Percentiles rank a stretch among this genome's conserved stretches.
Evolutionary conservation across 1,140 invertebrate species (phyloP).

Genomic region (Saccostrea cuccullata): DNA sequence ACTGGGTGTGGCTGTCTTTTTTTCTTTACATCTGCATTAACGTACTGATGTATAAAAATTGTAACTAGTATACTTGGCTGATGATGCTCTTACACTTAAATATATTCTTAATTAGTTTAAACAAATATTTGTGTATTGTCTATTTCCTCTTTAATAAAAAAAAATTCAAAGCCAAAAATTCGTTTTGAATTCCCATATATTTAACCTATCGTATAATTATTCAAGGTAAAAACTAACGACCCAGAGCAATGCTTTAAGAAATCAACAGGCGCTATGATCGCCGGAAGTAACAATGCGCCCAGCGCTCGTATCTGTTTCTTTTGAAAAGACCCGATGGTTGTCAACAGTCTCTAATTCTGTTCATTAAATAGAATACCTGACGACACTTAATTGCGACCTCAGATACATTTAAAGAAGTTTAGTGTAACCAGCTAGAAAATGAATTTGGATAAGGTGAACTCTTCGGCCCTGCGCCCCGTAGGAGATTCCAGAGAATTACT

Average conservation of each 20-base stretch:
- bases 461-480: neutral
- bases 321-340: neutral
- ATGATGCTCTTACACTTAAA: too few relatives aligned
- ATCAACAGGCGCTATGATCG: neutral
- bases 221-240: conserved; percentile 2
- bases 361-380: conserved; percentile 12
- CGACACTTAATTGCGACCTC: conserved; percentile 32
- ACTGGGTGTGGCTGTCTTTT: neutral
- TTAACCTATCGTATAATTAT: conserved; percentile 5
- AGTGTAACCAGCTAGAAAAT: conserved; percentile 31
- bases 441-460: conserved; percentile 37
- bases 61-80: too few relatives aligned
- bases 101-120: too few relatives aligned
- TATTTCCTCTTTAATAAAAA: neutral
- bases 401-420: conserved; percentile 36
- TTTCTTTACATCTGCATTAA: neutral
- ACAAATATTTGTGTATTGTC: neutral
- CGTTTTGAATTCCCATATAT: neutral
- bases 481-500: conserved; percentile 26
- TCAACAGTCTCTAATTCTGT: conserved; percentile 30
- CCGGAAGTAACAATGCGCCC: neutral
- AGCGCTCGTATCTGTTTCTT: conserved; percentile 7
- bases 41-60: neutral
- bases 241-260: neutral
- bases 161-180: neutral